A percentile compares a stretch with the other conserved stretches of the same genome.
Conservation (phyloP, 1,140 invertebrate genomes). For the Condylostylus longicornis region DNA sequence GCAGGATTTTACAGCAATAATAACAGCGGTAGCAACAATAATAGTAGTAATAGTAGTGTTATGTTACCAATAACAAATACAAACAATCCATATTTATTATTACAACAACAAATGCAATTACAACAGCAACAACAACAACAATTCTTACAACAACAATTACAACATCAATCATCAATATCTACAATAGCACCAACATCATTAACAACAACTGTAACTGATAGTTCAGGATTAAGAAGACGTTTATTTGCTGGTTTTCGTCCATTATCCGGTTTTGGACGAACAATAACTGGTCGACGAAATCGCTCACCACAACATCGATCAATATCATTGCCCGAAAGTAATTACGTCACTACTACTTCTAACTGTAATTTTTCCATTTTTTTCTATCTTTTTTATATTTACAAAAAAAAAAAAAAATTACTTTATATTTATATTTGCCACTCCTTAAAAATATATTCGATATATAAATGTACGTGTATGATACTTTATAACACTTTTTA, state of each 20-base stretch:
- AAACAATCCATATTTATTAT: no score
- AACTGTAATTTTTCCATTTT: conserved; percentile 3
- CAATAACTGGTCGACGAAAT: no score
- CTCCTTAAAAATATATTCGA: not conserved
- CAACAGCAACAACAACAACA: conserved; percentile 6
- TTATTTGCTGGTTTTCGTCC: conserved; percentile 60
- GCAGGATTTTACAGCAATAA: no score
- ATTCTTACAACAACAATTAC: not conserved
- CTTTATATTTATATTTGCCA: not conserved
- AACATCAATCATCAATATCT: not conserved
- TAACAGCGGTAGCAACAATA: conserved; percentile 1
- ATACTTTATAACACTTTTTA: not conserved
- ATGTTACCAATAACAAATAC: conserved; percentile 2
- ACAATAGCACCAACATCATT: conserved; percentile 17
- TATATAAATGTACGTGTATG: not conserved
- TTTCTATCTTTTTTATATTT: conserved; percentile 10
- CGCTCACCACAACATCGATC: conserved; percentile 55
- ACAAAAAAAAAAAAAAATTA: not conserved
- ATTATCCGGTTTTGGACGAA: conserved; percentile 52
- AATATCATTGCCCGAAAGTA: conserved; percentile 69
- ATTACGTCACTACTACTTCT: conserved; percentile 32
- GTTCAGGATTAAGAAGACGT: conserved; percentile 43
- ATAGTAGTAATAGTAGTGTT: not conserved
- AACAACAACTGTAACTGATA: conserved; percentile 14
- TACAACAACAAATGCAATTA: conserved; percentile 4